Percentiles rank a stretch among this genome's conserved stretches.
These are phyloP conservation scores for Drosophila meridiana DNA, from an alignment of 2,888 invertebrate genomes.

Conservation along the genomic window DNA sequence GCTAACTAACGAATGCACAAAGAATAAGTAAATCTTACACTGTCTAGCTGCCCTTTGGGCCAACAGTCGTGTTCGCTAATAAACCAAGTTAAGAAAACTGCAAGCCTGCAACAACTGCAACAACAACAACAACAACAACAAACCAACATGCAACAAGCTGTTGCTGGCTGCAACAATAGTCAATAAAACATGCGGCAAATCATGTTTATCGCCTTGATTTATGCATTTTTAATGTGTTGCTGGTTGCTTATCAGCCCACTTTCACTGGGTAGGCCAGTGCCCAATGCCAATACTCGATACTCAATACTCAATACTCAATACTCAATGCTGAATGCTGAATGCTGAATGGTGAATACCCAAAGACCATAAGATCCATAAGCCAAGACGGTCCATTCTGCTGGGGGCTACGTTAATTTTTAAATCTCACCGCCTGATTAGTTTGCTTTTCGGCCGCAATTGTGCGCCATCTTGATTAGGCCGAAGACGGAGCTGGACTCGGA, in stretches of 20 bases:
- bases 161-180: conserved; percentile 82
- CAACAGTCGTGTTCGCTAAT: conserved; percentile 67
- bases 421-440: conserved; percentile 85
- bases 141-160: conserved; percentile 31
- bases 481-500: conserved; percentile 7
- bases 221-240: conserved; percentile 85
- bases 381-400: conserved; percentile 49
- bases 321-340: background rate
- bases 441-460: conserved; percentile 67
- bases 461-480: conserved; percentile 76
- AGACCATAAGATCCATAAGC: background rate
- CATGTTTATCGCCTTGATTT: conserved; percentile 86
- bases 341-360: conserved; percentile 1
- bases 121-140: conserved; percentile 12
- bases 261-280: conserved; percentile 63
- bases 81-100: conserved; percentile 48
- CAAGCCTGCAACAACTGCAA: conserved; percentile 18
- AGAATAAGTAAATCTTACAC: conserved; percentile 20
- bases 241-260: conserved; percentile 84
- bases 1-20: background rate
- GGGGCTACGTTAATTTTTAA: conserved; percentile 83
- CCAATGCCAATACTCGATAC: conserved; percentile 7
- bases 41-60: conserved; percentile 48
- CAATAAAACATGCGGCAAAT: conserved; percentile 85
- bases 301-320: conserved; percentile 14